Percentiles rank a stretch among this genome's conserved stretches.
Conservation (phyloP, 2,113 vertebrate species). For the Corapipo altera region DNA sequence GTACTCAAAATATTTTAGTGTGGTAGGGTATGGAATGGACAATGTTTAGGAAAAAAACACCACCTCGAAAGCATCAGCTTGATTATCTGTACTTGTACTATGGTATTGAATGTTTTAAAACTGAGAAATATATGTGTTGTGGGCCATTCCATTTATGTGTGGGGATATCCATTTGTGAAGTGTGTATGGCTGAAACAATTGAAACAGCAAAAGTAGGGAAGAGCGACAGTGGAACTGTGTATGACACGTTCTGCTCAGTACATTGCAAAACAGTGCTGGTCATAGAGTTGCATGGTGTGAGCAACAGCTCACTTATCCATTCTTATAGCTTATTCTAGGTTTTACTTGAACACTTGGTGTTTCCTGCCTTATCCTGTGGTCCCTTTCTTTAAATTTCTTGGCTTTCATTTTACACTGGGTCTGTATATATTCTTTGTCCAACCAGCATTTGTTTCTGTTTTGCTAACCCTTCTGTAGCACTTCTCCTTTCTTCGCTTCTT, state of each 20-base stretch:
- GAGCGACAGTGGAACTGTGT: not conserved
- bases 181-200: not conserved
- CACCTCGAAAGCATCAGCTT: not conserved
- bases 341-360: not conserved
- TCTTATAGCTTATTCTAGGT: not conserved
- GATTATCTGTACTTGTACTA: not conserved
- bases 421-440: not conserved
- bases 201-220: not conserved
- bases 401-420: not conserved
- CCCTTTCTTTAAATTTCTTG: not conserved
- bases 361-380: not conserved
- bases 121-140: not conserved
- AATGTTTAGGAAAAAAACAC: not conserved
- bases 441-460: not conserved
- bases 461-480: not conserved
- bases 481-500: constrained; percentile 7
- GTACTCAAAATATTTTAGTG: not conserved
- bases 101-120: not conserved
- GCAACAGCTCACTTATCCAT: not conserved
- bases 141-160: not conserved
- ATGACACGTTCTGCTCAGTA: not conserved
- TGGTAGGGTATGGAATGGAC: not conserved
- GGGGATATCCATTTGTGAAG: not conserved
- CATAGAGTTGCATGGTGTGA: fast-evolving
- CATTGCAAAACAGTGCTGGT: not conserved